Evolutionary conservation across 1,140 invertebrate genomes (phyloP).

Genomic region (Rhynchophorus ferrugineus): DNA sequence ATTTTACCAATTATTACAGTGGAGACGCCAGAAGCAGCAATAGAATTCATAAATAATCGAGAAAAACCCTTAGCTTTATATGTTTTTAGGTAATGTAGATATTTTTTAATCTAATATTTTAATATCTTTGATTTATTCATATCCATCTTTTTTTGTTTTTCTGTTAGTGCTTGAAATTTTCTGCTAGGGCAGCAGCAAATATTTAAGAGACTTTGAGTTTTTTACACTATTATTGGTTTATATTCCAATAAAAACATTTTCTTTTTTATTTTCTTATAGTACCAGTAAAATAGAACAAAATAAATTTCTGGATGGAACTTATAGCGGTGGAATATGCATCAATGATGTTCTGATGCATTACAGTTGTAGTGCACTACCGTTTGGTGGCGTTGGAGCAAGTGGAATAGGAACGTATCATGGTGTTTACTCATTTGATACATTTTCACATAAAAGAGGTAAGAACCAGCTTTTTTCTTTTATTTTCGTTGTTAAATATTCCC

Average conservation of each 20-base stretch:
- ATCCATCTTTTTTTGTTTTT: slow-evolving; percentile 41
- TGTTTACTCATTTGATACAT: slow-evolving; percentile 78
- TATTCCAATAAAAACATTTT: too few species aligned
- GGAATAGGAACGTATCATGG: slow-evolving; percentile 66
- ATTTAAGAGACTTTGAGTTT: too few species aligned
- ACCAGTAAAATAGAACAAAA: slow-evolving; percentile 13
- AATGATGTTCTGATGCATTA: slow-evolving; percentile 91
- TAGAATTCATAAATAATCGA: slow-evolving; percentile 69
- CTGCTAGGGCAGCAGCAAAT: too few species aligned
- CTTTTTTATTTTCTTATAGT: slow-evolving; percentile 9
- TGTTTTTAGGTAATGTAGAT: slow-evolving; percentile 51
- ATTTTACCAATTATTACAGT: slow-evolving; percentile 81
- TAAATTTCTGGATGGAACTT: slow-evolving; percentile 59
- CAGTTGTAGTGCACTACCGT: slow-evolving; percentile 66
- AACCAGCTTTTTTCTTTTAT: neutral
- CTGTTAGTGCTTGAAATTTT: neutral
- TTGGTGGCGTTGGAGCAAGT: slow-evolving; percentile 80
- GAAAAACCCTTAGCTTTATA: slow-evolving; percentile 73
- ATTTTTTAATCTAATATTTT: neutral
- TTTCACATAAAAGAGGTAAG: slow-evolving; percentile 77
- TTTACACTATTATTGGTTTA: too few species aligned
- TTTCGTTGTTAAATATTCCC: too few species aligned
- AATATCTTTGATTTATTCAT: slow-evolving; percentile 53
- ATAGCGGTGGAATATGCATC: slow-evolving; percentile 73
- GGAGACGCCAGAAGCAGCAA: slow-evolving; percentile 77